These are phyloP conservation scores for Aurelia aurita complex sp. Pacific DNA, from an alignment of 30 jellyfish, hydroid and myxozoan species.

Conservation along the genomic window DNA sequence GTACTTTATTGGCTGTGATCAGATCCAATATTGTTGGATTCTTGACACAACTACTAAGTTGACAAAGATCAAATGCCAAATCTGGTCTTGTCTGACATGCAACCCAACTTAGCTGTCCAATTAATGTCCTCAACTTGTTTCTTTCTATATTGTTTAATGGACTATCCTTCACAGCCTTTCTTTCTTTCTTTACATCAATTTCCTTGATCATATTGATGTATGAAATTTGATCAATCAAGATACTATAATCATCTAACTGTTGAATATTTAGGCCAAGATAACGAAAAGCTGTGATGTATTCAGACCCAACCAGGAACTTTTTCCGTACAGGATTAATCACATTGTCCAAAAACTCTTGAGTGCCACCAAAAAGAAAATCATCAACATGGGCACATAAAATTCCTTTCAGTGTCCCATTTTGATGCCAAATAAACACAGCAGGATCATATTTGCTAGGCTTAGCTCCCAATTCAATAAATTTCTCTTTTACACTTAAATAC, in stretches of 20 bases:
- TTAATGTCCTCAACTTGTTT: not conserved
- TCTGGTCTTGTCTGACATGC: slow-evolving; percentile 23
- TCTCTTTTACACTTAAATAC: slow-evolving; percentile 35
- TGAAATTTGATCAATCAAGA: slow-evolving; percentile 4
- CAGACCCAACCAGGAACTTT: slow-evolving; percentile 15
- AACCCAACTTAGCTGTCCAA: not conserved
- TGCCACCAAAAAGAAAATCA: slow-evolving; percentile 37
- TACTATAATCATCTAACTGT: not conserved
- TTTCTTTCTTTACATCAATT: not conserved
- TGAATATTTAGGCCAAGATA: slow-evolving; percentile 16
- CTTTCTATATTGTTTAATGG: not conserved
- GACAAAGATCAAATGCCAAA: not conserved
- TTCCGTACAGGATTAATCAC: slow-evolving; percentile 1
- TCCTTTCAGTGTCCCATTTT: not conserved
- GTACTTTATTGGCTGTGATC: slow-evolving; percentile 17
- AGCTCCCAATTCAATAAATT: slow-evolving; percentile 12
- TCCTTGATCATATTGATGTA: slow-evolving; percentile 6
- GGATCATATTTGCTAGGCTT: slow-evolving; percentile 20
- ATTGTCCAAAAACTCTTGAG: not conserved
- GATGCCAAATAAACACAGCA: slow-evolving; percentile 14
- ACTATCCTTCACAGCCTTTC: slow-evolving; percentile 6
- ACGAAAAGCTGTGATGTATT: not conserved
- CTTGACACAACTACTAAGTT: slow-evolving; percentile 1
- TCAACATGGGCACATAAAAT: slow-evolving; percentile 17
- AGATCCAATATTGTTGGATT: slow-evolving; percentile 4